A percentile compares a stretch with the other conserved stretches of the same genome.
Evolutionary conservation across 2,797 vertebrate genomes (phyloP).

Genomic region (Buceros bicornis): DNA sequence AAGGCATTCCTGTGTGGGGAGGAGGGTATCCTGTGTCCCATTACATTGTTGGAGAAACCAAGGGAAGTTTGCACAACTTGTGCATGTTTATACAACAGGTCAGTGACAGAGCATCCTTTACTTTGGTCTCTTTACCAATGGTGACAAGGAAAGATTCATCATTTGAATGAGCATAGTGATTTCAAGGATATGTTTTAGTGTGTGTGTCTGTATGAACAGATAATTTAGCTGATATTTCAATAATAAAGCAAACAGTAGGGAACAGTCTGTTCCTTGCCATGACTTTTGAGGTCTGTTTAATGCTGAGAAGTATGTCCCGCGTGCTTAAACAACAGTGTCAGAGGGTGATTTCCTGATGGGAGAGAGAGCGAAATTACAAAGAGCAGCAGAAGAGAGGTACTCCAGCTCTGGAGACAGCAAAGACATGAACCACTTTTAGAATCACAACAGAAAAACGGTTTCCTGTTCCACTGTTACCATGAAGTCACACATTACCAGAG

Average conservation of each 20-base stretch:
- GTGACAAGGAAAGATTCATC: not conserved
- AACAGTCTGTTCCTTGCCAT: not conserved
- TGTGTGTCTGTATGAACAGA: not conserved
- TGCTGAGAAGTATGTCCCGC: not conserved
- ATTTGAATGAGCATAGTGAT: not conserved
- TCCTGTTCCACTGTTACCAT: not conserved
- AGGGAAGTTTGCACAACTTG: not conserved
- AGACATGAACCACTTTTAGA: not conserved
- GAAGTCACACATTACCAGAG: not conserved
- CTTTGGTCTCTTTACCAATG: not conserved
- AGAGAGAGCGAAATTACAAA: constrained; percentile 2
- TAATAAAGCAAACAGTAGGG: not conserved
- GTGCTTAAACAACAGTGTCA: not conserved
- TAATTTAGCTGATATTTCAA: constrained; percentile 1
- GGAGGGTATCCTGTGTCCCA: not conserved
- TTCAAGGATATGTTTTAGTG: not conserved
- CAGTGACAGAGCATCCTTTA: not conserved
- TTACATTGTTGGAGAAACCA: not conserved
- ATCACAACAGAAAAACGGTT: not conserved
- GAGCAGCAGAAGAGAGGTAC: not conserved
- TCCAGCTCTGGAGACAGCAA: not conserved
- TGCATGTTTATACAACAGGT: not conserved
- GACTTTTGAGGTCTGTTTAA: constrained; percentile 12
- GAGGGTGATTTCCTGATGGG: not conserved
- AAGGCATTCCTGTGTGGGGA: not conserved